Evolutionary conservation across 1,140 invertebrate species (phyloP).

Genomic region (Drosophila athabasca): DNA sequence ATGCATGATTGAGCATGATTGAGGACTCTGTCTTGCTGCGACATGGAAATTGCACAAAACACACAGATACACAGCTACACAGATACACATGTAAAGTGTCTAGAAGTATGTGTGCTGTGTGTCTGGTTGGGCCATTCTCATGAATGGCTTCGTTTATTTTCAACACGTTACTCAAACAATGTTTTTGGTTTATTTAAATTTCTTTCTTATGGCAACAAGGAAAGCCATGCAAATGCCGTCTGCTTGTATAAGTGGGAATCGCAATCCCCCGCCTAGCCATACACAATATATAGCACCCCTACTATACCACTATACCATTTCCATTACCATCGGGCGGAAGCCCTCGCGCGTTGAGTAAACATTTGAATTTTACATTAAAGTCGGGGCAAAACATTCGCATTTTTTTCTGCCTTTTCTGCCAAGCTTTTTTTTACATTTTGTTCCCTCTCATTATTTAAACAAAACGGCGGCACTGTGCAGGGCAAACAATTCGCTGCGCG

Average conservation of each 20-base stretch:
- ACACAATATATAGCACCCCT: too few relatives aligned
- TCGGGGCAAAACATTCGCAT: constrained; percentile 74
- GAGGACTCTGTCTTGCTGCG: constrained; percentile 48
- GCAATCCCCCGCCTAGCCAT: neutral
- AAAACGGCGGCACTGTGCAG: constrained; percentile 77
- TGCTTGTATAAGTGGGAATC: constrained; percentile 61
- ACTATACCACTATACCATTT: neutral
- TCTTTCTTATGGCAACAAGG: constrained; percentile 75
- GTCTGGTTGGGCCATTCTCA: constrained; percentile 57
- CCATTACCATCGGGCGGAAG: constrained; percentile 55
- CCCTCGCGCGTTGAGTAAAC: constrained; percentile 69
- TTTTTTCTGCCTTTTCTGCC: constrained; percentile 43
- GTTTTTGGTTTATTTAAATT: constrained; percentile 82
- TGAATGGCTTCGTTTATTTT: constrained; percentile 82
- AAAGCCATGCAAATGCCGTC: constrained; percentile 77
- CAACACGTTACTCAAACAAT: constrained; percentile 81
- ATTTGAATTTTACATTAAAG: constrained; percentile 82
- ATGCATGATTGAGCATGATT: constrained; percentile 80
- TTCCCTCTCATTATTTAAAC: constrained; percentile 69
- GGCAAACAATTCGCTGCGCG: constrained; percentile 59
- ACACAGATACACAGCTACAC: constrained; percentile 21
- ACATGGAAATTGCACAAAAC: constrained; percentile 61
- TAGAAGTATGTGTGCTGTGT: constrained; percentile 25
- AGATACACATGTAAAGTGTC: neutral
- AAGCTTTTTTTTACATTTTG: constrained; percentile 10